Evolutionary conservation across 2,113 vertebrate genomes (phyloP), one percentile per base, ranked within the genome.

Genomic region (Taxidea taxus): DNA sequence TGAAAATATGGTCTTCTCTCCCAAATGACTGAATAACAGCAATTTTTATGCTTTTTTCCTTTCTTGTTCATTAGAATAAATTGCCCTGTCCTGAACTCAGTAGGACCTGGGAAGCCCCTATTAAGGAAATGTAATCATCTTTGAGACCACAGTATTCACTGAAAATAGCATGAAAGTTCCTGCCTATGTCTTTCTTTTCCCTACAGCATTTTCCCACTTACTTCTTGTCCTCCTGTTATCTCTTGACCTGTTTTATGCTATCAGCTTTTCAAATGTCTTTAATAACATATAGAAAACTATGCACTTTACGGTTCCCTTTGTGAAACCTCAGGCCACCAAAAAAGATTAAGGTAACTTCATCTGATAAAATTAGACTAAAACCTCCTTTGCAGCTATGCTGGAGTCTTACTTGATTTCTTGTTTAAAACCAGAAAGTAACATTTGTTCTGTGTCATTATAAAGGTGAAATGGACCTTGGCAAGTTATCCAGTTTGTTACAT

Each of bases 201-300:
- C 25, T 58, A 13, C 6, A 90, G 27, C 29, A 20, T 49, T 56
- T 77, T 86, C 15, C 51, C 58, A 58, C 81, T 94, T 97, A 47
- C 3, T 70, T 95, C 96, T 90, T 92, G 37, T 44, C 82, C 3
- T 86, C 54, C 37, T 93, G 37, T 68, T 97, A 39, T 75, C 82
- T 94, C 80, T 92, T 60, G 88, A 85, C 85, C 58, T 95, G 2
- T 82, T 93, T 82, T 9, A 72, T 42, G 42, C 66, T 80, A 56
- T 9, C 49, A 86, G 49, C 23, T 44, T 66, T 75, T 96, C 62
- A 77, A 74, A 47, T 87, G 86, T 89, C 91, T 90, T 82, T 31
- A 86, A 95, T 94, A 92, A n/a, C 7, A 12, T 37, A 62, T 91
- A 60, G n/a, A 87, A 97, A 97, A 96, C 83, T 86, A 86, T 42